Evolutionary conservation across 2,797 vertebrate genomes (phyloP).

Genomic region (Phyllotis vaccarum): DNA sequence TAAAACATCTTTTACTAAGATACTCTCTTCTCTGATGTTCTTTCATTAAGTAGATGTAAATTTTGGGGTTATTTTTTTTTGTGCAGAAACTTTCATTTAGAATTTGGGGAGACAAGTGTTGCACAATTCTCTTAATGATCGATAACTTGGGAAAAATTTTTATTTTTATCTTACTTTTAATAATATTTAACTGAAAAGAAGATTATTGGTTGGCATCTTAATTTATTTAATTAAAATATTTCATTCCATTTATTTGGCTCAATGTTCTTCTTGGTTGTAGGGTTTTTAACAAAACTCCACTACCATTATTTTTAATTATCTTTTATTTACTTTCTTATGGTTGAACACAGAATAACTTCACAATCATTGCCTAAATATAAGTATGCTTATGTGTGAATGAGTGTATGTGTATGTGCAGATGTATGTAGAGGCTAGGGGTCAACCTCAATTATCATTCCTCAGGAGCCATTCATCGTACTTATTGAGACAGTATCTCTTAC

Average conservation of each 20-base stretch:
- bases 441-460: neutral
- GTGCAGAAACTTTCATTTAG: neutral
- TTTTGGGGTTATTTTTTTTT: neutral
- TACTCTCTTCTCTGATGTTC: neutral
- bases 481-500: neutral
- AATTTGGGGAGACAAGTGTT: neutral
- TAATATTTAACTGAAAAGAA: neutral
- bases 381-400: neutral
- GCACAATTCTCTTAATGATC: neutral
- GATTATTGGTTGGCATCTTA: neutral
- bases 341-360: neutral
- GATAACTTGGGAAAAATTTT: neutral
- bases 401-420: neutral
- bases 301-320: neutral
- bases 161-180: neutral
- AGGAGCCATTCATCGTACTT: neutral
- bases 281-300: neutral
- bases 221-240: conserved; percentile 1
- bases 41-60: neutral
- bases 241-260: neutral
- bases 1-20: neutral
- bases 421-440: neutral
- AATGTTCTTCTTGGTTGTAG: neutral
- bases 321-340: neutral
- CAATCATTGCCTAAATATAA: neutral